Evolutionary conservation across 2,888 invertebrate genomes (phyloP).

Genomic region (Habroteleia sp.): DNA sequence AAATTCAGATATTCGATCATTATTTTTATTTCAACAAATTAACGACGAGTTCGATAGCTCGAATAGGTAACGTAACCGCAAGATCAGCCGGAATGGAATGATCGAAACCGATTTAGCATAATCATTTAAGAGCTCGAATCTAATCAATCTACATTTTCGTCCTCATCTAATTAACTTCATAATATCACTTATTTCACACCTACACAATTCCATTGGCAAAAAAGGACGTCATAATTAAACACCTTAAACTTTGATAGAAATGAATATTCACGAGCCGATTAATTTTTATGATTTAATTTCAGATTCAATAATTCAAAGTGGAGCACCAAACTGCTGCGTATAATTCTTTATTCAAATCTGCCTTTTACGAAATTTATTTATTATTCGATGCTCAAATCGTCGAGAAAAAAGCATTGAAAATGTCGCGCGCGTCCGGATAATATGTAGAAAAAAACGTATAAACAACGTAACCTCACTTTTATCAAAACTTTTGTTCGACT

Average conservation of each 20-base stretch:
- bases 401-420: neutral
- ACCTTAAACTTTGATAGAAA: slow-evolving; percentile 21
- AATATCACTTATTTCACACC: neutral
- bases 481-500: neutral
- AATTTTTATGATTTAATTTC: slow-evolving; percentile 50
- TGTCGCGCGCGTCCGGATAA: too few species aligned
- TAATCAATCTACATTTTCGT: slow-evolving; percentile 24
- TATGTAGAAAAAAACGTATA: neutral
- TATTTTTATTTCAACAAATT: slow-evolving; percentile 30
- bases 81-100: slow-evolving; percentile 29
- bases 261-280: slow-evolving; percentile 37
- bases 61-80: slow-evolving; percentile 27
- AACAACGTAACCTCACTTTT: slow-evolving; percentile 14
- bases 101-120: slow-evolving; percentile 37
- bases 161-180: slow-evolving; percentile 3
- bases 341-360: slow-evolving; percentile 33
- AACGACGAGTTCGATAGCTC: slow-evolving; percentile 22
- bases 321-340: slow-evolving; percentile 8
- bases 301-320: slow-evolving; percentile 38
- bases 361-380: slow-evolving; percentile 21
- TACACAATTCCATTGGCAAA: neutral
- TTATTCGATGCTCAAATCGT: neutral
- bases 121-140: slow-evolving; percentile 20
- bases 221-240: slow-evolving; percentile 31
- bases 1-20: too few species aligned